Conservation (phyloP, 2,113 vertebrate genomes). For the Malaclemys terrapin region DNA sequence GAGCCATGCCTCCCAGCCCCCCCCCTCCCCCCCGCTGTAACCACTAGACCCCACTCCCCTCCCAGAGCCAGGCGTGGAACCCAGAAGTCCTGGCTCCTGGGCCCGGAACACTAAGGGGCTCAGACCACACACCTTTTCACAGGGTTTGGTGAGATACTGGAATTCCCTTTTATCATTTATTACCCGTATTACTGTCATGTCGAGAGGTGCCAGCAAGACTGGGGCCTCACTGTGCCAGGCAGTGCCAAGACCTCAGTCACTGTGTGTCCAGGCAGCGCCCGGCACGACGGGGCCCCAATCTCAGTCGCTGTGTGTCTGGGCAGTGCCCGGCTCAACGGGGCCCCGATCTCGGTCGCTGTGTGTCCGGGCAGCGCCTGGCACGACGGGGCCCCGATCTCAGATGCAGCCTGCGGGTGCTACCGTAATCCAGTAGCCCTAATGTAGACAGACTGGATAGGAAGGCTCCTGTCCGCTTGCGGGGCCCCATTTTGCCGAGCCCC, state of each 20-base stretch:
- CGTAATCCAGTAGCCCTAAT: not conserved
- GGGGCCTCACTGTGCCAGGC: not conserved
- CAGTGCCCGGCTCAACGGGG: no score
- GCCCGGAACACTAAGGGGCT: not conserved
- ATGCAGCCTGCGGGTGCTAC: not conserved
- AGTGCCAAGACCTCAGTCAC: no score
- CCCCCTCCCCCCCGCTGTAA: no score
- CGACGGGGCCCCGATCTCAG: not conserved
- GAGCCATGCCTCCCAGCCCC: no score
- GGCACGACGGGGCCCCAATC: fast-evolving
- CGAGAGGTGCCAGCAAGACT: no score
- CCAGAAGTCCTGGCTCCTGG: not conserved
- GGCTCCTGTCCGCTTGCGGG: no score
- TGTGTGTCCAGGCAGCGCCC: no score
- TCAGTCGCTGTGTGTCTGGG: no score
- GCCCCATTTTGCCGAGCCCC: not conserved
- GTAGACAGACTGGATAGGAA: not conserved
- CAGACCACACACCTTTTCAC: not conserved
- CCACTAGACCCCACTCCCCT: no score
- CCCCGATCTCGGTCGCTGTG: no score
- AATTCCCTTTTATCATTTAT: not conserved
- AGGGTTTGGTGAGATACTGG: not conserved
- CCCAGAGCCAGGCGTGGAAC: no score
- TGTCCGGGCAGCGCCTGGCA: no score
- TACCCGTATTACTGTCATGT: not conserved